Conservation (phyloP, 2,888 invertebrate species). For the Drosophila atripex region DNA sequence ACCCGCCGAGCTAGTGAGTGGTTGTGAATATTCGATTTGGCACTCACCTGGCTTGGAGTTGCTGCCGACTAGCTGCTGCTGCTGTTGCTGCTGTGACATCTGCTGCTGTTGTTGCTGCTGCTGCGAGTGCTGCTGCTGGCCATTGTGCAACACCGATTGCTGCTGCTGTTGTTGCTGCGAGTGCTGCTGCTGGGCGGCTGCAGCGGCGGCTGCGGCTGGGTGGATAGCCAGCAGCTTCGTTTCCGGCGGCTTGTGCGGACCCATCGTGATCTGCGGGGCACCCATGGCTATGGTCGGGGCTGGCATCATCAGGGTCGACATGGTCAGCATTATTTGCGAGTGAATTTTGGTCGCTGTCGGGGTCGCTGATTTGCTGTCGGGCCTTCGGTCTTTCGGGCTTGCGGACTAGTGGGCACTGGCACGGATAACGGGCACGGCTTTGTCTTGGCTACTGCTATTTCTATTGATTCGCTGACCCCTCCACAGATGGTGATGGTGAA, state of each 20-base stretch:
- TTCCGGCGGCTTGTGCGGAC: slow-evolving; percentile 84
- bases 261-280: slow-evolving; percentile 84
- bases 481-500: slow-evolving; percentile 63
- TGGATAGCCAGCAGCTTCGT: slow-evolving; percentile 84
- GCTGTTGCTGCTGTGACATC: slow-evolving; percentile 57
- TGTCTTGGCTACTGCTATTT: slow-evolving; percentile 42
- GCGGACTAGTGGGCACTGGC: slow-evolving; percentile 5
- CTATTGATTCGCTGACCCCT: slow-evolving; percentile 71
- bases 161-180: slow-evolving; percentile 71
- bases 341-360: slow-evolving; percentile 72
- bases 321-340: slow-evolving; percentile 83
- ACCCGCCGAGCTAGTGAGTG: slow-evolving; percentile 8
- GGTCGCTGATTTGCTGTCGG: slow-evolving; percentile 6
- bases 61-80: slow-evolving; percentile 79
- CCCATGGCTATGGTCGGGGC: slow-evolving; percentile 84
- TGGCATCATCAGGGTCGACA: slow-evolving; percentile 85
- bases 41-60: slow-evolving; percentile 82
- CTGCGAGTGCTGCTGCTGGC: slow-evolving; percentile 73
- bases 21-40: slow-evolving; percentile 13
- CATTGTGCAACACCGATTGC: slow-evolving; percentile 72
- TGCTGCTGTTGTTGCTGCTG: slow-evolving; percentile 66
- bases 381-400: slow-evolving; percentile 15
- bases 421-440: slow-evolving; percentile 12
- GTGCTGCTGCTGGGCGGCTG: slow-evolving; percentile 72
- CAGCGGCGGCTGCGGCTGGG: slow-evolving; percentile 81